Conservation (phyloP, 1,140 invertebrate genomes). For the Colletes latitarsis region DNA sequence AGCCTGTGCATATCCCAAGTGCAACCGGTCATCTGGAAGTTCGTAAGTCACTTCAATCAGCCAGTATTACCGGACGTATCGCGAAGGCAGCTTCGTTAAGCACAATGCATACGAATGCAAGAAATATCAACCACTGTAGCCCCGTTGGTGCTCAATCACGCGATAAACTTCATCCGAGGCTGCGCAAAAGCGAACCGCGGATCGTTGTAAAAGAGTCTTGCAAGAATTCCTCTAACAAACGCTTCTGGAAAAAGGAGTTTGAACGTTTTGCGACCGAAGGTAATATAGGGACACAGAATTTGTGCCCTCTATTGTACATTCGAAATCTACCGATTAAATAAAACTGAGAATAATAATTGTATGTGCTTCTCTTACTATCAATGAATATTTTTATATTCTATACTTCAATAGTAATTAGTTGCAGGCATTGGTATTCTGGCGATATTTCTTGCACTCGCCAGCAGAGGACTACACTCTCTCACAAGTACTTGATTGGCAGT, state of each 20-base stretch:
- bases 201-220: background rate
- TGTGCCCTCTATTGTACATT: too few species aligned
- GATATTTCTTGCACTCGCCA: too few species aligned
- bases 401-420: too few species aligned
- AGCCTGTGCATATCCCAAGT: slow-evolving; percentile 38
- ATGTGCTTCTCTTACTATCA: too few species aligned
- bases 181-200: slow-evolving; percentile 22
- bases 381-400: too few species aligned
- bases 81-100: slow-evolving; percentile 44
- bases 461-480: too few species aligned
- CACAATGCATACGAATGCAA: slow-evolving; percentile 43
- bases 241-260: background rate
- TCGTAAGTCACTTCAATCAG: slow-evolving; percentile 51
- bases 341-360: too few species aligned
- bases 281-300: too few species aligned
- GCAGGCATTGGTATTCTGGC: too few species aligned
- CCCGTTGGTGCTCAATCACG: slow-evolving; percentile 30
- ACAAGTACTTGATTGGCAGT: too few species aligned
- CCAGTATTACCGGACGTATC: slow-evolving; percentile 39
- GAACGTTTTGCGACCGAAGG: background rate
- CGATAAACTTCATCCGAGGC: slow-evolving; percentile 34
- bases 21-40: slow-evolving; percentile 45
- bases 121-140: slow-evolving; percentile 43
- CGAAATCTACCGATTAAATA: too few species aligned
- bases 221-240: background rate